Evolutionary conservation across 2,113 vertebrate species (phyloP).

Genomic region (Menura novaehollandiae): DNA sequence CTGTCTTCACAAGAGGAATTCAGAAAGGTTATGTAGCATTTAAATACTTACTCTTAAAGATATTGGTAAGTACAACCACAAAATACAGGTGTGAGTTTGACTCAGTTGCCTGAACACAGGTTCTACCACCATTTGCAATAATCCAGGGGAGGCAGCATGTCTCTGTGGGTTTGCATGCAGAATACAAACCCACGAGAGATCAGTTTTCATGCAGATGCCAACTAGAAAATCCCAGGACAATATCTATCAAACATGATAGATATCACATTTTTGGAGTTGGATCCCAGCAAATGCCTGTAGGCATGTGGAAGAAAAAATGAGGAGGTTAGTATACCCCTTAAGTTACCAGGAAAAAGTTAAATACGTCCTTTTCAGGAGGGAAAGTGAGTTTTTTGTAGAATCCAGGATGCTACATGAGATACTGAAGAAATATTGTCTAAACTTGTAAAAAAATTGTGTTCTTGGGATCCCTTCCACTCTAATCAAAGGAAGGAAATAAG

Average conservation of each 20-base stretch:
- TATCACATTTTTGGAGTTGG: background rate
- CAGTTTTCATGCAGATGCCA: background rate
- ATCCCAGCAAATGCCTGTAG: background rate
- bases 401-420: no score
- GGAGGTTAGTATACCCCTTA: accelerated
- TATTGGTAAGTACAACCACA: background rate
- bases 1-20: background rate
- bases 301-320: background rate
- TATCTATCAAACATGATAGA: accelerated
- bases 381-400: background rate
- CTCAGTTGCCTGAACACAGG: background rate
- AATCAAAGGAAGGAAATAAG: background rate
- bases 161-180: background rate
- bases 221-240: background rate
- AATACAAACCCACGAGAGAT: background rate
- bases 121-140: background rate
- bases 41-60: background rate
- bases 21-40: background rate
- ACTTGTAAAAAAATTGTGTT: background rate
- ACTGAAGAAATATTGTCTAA: background rate
- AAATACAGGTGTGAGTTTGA: background rate
- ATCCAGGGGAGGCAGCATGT: background rate
- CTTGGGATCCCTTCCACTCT: background rate
- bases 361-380: background rate
- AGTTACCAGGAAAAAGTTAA: background rate